phyloP scores from a whole-genome alignment of 2,797 vertebrate genomes.

The Thunnus albacares region DNA sequence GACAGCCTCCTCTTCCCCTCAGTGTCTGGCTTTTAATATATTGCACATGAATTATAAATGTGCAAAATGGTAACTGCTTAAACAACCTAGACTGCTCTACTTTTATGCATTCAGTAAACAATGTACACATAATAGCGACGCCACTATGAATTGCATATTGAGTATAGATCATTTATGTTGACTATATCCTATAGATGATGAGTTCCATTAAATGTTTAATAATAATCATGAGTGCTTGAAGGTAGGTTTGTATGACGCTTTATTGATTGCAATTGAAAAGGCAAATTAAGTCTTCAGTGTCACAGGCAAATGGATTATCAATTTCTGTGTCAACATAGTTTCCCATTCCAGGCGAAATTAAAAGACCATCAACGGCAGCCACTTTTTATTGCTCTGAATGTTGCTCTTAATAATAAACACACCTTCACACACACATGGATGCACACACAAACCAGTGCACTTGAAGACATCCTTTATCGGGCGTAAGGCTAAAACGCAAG shows the following conservation, averaged over 20 bases:
- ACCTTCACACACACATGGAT: constrained; percentile 36
- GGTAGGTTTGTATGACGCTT: constrained; percentile 8
- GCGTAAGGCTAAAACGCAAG: background rate
- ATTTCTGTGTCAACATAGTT: constrained; percentile 41
- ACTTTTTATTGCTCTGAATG: constrained; percentile 45
- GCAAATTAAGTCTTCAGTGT: constrained; percentile 33
- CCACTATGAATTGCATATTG: background rate
- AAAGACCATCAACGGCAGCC: constrained; percentile 38
- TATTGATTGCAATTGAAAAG: constrained; percentile 60
- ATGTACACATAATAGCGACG: background rate
- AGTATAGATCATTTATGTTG: background rate
- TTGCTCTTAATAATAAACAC: constrained; percentile 34
- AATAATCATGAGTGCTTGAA: constrained; percentile 23
- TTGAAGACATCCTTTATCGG: constrained; percentile 1
- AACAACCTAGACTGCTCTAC: constrained; percentile 27
- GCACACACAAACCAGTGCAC: constrained; percentile 29
- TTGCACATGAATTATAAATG: constrained; percentile 54
- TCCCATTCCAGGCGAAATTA: constrained; percentile 30
- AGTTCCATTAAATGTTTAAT: constrained; percentile 17
- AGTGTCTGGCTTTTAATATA: constrained; percentile 44
- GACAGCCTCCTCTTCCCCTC: constrained; percentile 15
- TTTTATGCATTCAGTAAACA: constrained; percentile 17
- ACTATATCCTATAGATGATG: constrained; percentile 2
- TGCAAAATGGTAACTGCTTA: constrained; percentile 26
- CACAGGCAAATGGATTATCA: constrained; percentile 42